Evolutionary conservation across 2,113 vertebrate genomes (phyloP).

Genomic region (Coryphaenoides rupestris): DNA sequence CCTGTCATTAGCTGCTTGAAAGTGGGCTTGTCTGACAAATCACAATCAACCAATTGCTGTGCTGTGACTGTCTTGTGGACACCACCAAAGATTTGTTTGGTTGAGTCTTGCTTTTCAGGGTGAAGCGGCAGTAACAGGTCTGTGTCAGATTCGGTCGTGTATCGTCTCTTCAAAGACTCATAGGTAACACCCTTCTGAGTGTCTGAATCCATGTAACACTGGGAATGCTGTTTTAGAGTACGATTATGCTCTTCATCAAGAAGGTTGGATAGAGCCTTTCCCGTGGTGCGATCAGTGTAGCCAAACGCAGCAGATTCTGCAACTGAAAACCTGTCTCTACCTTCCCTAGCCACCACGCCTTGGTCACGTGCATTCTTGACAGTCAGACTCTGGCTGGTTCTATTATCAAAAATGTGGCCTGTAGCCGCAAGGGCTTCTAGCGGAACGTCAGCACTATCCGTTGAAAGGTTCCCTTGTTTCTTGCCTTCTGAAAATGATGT

Average conservation of each 20-base stretch:
- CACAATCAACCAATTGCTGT: constrained; percentile 81
- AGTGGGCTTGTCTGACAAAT: constrained; percentile 79
- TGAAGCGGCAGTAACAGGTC: constrained; percentile 73
- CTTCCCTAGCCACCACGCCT: constrained; percentile 78
- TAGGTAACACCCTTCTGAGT: constrained; percentile 64
- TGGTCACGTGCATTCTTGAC: constrained; percentile 78
- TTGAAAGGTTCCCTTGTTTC: constrained; percentile 82
- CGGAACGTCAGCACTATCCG: constrained; percentile 80
- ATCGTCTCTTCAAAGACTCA: constrained; percentile 74
- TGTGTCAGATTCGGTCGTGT: constrained; percentile 76
- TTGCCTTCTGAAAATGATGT: constrained; percentile 60
- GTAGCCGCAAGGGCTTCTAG: constrained; percentile 80
- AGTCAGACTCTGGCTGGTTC: constrained; percentile 71
- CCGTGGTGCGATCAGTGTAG: constrained; percentile 78
- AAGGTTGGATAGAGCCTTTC: constrained; percentile 77
- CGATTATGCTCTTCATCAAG: constrained; percentile 63
- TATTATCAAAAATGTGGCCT: constrained; percentile 78
- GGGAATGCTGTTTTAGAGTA: constrained; percentile 15
- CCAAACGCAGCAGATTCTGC: constrained; percentile 82
- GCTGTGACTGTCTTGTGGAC: constrained; percentile 85
- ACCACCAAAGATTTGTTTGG: constrained; percentile 81
- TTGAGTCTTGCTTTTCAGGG: constrained; percentile 73
- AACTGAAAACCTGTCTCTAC: constrained; percentile 78
- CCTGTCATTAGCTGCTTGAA: constrained; percentile 79
- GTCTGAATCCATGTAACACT: constrained; percentile 34